Conservation (phyloP, 2,113 vertebrate species). For the Microtus ochrogaster region DNA sequence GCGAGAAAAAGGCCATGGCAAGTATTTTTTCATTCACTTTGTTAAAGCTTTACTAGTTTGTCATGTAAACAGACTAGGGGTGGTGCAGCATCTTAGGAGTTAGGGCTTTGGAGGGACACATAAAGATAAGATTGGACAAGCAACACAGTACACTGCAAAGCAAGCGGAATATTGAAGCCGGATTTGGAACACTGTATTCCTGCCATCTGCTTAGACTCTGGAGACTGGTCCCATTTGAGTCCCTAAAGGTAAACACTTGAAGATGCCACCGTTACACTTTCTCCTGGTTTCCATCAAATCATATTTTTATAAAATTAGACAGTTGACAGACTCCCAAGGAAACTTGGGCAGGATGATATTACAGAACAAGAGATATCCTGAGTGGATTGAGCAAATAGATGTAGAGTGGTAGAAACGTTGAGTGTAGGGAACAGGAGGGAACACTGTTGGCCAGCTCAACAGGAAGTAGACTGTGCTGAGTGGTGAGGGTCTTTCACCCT, state of each 20-base stretch:
- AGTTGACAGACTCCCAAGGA: not conserved
- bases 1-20: not conserved
- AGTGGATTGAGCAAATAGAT: not conserved
- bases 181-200: not conserved
- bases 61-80: not conserved
- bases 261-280: not conserved
- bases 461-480: not conserved
- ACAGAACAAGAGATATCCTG: not conserved
- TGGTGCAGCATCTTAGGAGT: not conserved
- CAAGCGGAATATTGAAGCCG: not conserved
- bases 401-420: rapidly evolving
- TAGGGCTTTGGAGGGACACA: not conserved
- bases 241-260: not conserved
- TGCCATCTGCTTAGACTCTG: not conserved
- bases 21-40: not conserved
- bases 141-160: not conserved
- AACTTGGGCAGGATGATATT: not conserved
- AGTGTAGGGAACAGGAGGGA: rapidly evolving
- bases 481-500: rapidly evolving
- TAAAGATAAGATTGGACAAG: not conserved
- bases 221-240: not conserved
- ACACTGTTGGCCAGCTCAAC: not conserved
- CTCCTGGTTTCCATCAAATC: not conserved
- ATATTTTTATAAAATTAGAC: not conserved
- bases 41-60: not conserved